Evolutionary conservation across 2,888 invertebrate genomes (phyloP).

Genomic region (Belgica antarctica): DNA sequence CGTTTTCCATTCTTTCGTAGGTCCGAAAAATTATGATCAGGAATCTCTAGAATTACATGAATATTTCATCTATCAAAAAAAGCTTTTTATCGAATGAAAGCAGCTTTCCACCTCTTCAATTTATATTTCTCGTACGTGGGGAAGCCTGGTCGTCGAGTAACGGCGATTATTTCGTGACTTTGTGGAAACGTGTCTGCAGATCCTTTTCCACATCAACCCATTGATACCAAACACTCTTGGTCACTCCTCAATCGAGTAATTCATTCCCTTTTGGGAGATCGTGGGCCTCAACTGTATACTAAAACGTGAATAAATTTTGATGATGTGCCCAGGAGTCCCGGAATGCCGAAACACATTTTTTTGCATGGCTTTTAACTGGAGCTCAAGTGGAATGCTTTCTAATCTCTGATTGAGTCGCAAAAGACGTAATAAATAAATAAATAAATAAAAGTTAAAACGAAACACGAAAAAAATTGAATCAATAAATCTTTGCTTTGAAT

Average conservation of each 20-base stretch:
- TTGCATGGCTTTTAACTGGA: background rate
- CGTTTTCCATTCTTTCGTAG: background rate
- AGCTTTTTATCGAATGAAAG: background rate
- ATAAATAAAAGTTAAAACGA: background rate
- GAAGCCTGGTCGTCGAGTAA: background rate
- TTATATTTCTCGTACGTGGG: too few species aligned
- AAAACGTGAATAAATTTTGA: conserved; percentile 19
- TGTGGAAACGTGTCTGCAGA: background rate
- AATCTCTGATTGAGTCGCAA: too few species aligned
- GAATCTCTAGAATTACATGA: background rate
- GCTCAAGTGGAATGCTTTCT: too few species aligned
- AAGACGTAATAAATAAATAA: too few species aligned
- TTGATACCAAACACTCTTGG: background rate
- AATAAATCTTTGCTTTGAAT: background rate
- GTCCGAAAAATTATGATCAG: background rate
- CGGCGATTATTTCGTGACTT: background rate
- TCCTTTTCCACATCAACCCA: background rate
- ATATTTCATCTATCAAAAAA: background rate
- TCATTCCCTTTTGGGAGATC: background rate
- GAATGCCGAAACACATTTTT: background rate
- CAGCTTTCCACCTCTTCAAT: too few species aligned
- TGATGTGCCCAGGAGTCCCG: background rate
- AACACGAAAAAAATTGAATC: background rate
- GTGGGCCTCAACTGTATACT: background rate
- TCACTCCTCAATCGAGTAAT: background rate